These are phyloP conservation scores for Drosophila carrolli DNA, from an alignment of 1,140 invertebrate genomes.

Conservation along the genomic window DNA sequence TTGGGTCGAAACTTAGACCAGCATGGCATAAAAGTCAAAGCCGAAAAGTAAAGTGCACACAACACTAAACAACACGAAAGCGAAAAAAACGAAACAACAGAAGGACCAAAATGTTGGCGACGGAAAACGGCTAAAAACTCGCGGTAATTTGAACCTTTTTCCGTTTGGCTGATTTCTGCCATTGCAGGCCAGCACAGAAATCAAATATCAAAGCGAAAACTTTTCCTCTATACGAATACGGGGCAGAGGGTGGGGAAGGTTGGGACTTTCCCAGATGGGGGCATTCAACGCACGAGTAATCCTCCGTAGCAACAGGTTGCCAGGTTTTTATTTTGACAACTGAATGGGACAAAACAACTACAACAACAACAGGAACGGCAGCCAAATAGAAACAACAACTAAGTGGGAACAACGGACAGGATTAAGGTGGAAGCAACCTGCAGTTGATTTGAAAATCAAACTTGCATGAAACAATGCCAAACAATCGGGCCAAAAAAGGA, in stretches of 20 bases:
- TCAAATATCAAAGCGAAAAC: conserved; percentile 79
- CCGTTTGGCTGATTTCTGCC: conserved; percentile 69
- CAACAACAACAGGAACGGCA: conserved; percentile 6
- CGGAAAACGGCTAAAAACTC: conserved; percentile 49
- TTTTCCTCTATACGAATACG: conserved; percentile 31
- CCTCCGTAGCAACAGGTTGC: conserved; percentile 77
- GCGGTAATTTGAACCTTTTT: conserved; percentile 83
- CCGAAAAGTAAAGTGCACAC: conserved; percentile 66
- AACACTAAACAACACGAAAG: conserved; percentile 18
- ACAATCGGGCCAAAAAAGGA: conserved; percentile 47
- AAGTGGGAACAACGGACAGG: conserved; percentile 38
- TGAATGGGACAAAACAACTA: conserved; percentile 39
- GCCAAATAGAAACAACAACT: conserved; percentile 12
- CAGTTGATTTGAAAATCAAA: conserved; percentile 77
- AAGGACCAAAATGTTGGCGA: conserved; percentile 32
- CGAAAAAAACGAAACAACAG: conserved; percentile 34
- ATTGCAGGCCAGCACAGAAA: conserved; percentile 60
- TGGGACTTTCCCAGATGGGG: background rate
- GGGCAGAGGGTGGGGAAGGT: background rate
- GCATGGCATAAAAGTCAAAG: conserved; percentile 55
- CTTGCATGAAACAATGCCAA: conserved; percentile 75
- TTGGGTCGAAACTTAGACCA: conserved; percentile 35
- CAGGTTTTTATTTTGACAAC: conserved; percentile 77
- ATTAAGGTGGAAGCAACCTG: conserved; percentile 45
- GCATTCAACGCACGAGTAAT: conserved; percentile 62